Base-by-base conservation (phyloP, 2,888 invertebrate genomes). In the Linnaemya tessellans region DNA sequence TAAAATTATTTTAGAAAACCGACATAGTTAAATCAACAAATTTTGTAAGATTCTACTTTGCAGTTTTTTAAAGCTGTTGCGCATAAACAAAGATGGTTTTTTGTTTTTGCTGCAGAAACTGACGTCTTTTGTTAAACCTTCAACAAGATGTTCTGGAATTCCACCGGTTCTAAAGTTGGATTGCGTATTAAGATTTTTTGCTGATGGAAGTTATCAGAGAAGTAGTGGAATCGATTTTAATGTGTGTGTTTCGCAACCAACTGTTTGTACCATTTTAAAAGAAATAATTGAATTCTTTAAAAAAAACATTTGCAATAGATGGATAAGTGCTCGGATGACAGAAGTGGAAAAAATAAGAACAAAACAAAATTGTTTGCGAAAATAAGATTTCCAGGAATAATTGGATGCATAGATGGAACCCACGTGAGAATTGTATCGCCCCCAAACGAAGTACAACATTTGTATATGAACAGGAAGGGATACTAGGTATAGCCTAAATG, bases 261-360 rank as follows among this genome's bases (percentile, higher is more conserved):
- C 38, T 15, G 74, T 62, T 18, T 60, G 49, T 7, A n/a, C n/a
- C n/a, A 60, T 73, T 49, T 25, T 73, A 5, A 41, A 43, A n/a
- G 43, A 60, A 46, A 60, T 58, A 43, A n/a, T n/a, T n/a, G n/a
- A n/a, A n/a, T n/a, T 71, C 41, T 71, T 71, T 71, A 58, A 71
- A 30, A 8, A 43, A 64, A 64, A 43, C 2, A 41, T 43, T 38
- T 64, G 38, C 43, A 64, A 25, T 2, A 46, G 25, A 13, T 65
- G 46, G 46, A 65, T 65, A 65, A 65, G 8, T 1, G 43, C 65
- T 46, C 49, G 49, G 30, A 67, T 67, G 30, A 35, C 51, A 0
- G 74, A 64, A 64, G 74, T 64, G n/a, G 38, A 41, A 60, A 30
- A 22, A 22, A 22, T 54, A 54, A 54, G 1, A 54, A 54, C 11